phyloP scores from a whole-genome alignment of 2,113 vertebrate genomes.

The Caranx melampygus region DNA sequence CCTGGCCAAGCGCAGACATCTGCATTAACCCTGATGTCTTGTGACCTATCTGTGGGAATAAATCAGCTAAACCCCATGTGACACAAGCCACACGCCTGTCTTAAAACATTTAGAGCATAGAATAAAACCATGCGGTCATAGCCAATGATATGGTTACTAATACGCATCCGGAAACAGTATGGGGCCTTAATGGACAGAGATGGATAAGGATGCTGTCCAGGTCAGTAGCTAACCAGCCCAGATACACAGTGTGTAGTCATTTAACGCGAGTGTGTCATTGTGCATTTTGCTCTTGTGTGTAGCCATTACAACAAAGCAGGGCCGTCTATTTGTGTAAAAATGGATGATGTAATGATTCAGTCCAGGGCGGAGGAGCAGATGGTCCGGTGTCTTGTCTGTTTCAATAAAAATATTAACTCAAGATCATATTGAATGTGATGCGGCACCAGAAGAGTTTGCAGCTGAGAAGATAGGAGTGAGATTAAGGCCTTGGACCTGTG shows the following conservation, averaged over 20 bases:
- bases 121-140: conserved; percentile 60
- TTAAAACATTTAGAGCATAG: conserved; percentile 65
- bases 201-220: conserved; percentile 57
- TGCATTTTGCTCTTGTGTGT: conserved; percentile 18
- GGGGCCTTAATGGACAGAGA: conserved; percentile 72
- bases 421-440: conserved; percentile 13
- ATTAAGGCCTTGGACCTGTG: conserved; percentile 24
- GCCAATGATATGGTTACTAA: conserved; percentile 64
- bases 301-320: conserved; percentile 26
- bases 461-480: conserved; percentile 24
- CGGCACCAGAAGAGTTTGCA: conserved; percentile 27
- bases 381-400: conserved; percentile 48
- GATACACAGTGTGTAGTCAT: conserved; percentile 25
- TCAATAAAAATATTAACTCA: conserved; percentile 28
- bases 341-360: conserved; percentile 51
- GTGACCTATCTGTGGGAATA: conserved; percentile 46
- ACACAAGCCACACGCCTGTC: conserved; percentile 67
- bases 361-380: conserved; percentile 21
- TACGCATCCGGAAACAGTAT: conserved; percentile 60
- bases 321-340: conserved; percentile 45
- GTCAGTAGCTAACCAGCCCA: conserved; percentile 58
- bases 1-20: background rate
- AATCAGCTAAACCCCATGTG: conserved; percentile 58
- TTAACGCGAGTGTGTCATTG: background rate
- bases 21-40: conserved; percentile 43